These are phyloP conservation scores for Malurus elegans DNA, from an alignment of 2,113 vertebrate genomes.

Conservation along the genomic window DNA sequence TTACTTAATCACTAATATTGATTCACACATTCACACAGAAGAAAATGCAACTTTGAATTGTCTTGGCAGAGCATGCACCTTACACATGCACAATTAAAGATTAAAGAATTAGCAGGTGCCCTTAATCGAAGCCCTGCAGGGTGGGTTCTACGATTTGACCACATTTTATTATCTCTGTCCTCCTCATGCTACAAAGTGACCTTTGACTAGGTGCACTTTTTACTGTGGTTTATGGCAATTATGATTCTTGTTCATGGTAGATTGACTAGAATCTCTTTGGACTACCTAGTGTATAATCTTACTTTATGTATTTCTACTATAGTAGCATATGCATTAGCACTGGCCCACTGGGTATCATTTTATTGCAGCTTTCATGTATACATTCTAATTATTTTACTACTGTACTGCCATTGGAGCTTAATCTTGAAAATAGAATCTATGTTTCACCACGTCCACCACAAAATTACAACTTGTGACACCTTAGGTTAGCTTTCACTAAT, in stretches of 20 bases:
- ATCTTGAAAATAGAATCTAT: neutral
- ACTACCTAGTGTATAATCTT: slow-evolving; percentile 35
- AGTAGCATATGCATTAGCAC: slow-evolving; percentile 34
- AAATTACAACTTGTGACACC: neutral
- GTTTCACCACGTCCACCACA: neutral
- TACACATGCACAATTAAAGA: slow-evolving; percentile 52
- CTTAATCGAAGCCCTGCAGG: slow-evolving; percentile 25
- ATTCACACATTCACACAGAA: slow-evolving; percentile 41
- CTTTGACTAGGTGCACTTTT: slow-evolving; percentile 30
- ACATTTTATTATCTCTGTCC: slow-evolving; percentile 41
- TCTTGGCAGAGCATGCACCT: slow-evolving; percentile 30
- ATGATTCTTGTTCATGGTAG: slow-evolving; percentile 47
- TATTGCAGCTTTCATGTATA: slow-evolving; percentile 11
- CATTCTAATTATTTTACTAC: slow-evolving; percentile 31
- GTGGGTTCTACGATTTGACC: slow-evolving; percentile 1
- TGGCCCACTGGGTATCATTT: slow-evolving; percentile 31
- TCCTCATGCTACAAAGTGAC: slow-evolving; percentile 17
- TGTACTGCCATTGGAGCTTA: neutral
- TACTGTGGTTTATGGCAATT: slow-evolving; percentile 37
- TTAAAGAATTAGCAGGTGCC: slow-evolving; percentile 40
- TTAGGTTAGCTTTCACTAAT: neutral
- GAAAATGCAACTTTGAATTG: slow-evolving; percentile 54
- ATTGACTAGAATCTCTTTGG: slow-evolving; percentile 48
- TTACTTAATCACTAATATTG: slow-evolving; percentile 61
- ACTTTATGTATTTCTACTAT: slow-evolving; percentile 39